Percentiles rank a stretch among this genome's conserved stretches.
Conservation (phyloP, 2,797 vertebrate species). For the Sebastes glaucus region DNA sequence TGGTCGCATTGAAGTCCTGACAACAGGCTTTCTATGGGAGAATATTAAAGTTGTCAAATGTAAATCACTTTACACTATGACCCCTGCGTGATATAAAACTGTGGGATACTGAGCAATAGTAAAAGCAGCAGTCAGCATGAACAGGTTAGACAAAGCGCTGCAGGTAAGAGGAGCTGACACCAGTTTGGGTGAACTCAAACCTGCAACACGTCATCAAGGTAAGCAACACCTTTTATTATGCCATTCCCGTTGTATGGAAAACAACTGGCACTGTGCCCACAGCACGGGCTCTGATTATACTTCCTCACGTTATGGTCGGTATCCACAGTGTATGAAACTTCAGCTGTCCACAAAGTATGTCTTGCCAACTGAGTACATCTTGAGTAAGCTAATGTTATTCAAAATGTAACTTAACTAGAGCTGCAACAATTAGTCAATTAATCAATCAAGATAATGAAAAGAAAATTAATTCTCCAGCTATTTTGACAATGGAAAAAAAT, state of each 20-base stretch:
- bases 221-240: neutral
- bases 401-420: neutral
- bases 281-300: neutral
- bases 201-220: neutral
- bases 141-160: neutral
- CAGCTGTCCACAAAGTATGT: neutral
- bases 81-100: neutral
- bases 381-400: neutral
- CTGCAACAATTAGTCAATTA: neutral
- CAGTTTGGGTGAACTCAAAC: neutral
- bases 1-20: accelerated
- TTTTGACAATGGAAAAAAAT: neutral
- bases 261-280: neutral
- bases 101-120: neutral
- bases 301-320: neutral
- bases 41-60: neutral
- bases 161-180: neutral
- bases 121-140: neutral
- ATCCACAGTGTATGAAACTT: neutral
- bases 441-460: neutral
- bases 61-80: neutral
- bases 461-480: neutral
- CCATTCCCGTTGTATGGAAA: neutral
- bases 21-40: neutral
- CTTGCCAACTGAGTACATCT: neutral